Base-by-base conservation (phyloP, 2,797 vertebrate genomes). In the Glyptemys insculpta region DNA sequence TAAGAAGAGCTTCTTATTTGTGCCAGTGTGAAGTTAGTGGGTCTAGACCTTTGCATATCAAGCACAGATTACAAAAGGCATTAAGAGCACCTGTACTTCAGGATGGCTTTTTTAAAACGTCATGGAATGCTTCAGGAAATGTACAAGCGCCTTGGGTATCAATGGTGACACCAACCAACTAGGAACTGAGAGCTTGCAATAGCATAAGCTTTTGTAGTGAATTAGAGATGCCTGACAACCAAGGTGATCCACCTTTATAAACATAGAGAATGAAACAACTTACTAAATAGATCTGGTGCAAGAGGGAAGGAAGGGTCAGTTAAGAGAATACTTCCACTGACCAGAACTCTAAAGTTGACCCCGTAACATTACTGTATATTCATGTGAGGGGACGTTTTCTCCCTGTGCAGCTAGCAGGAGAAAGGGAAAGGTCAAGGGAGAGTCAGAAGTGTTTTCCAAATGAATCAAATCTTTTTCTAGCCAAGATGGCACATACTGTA, bases 361-460 rank as follows among this genome's bases (percentile, higher is more conserved):
- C 94, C 91, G 89, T 92, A 95, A 94, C 47, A 5, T 93, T 91
- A 79, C 86, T 29, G 27, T 52, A 91, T 53, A 80, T 89, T 92
- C 87, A 15, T 72, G 87, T 87, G 87, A 82, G 91, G 84, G 82
- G 54, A 87, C 88, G 81, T 12, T 34, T 83, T 49, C 65, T 72
- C 44, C 8, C 62, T 76, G 57, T 79, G 91, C 72, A 91, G 49
- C 82, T 78, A 82, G 56, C 82, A 49, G 29, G 54, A 92, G 52
- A 93, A 79, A 96, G 76, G 84, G 49, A 15, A 93, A 96, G 96
- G 85, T 88, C 85, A 94, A 47, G 59, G 15, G 59, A 81, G 34
- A 94, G 57, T 84, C 88, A 87, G 87, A 96, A 88, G 92, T 79
- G 86, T 92, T 96, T 95, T 92, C 85, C 85, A 93, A 31, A 92